These are phyloP conservation scores for Chionoecetes opilio DNA, from an alignment of 1,140 invertebrate genomes.

Conservation along the genomic window DNA sequence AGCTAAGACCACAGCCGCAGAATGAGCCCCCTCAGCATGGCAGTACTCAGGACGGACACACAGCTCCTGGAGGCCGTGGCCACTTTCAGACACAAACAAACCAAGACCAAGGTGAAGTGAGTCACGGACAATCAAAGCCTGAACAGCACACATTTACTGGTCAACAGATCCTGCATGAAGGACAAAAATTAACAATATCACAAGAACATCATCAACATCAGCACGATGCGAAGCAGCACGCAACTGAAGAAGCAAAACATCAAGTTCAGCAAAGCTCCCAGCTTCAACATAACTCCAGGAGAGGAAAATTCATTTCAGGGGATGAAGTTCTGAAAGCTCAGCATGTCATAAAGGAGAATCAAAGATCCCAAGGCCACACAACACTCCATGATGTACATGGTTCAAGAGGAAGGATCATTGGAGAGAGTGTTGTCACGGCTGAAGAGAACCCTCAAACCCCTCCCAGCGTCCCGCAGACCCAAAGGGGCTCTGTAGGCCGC, in stretches of 20 bases:
- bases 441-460: not conserved
- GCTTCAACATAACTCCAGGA: not conserved
- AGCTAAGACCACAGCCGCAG: no score
- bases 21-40: no score
- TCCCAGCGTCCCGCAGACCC: no score
- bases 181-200: not conserved
- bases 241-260: not conserved
- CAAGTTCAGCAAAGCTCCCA: not conserved
- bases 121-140: not conserved
- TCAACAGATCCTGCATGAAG: not conserved
- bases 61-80: not conserved
- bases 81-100: not conserved
- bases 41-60: not conserved
- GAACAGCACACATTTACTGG: not conserved
- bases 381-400: not conserved
- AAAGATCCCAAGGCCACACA: not conserved
- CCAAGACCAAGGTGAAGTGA: not conserved
- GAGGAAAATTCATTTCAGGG: constrained; percentile 33
- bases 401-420: not conserved
- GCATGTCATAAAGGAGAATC: not conserved
- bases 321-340: not conserved
- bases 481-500: not conserved
- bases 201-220: not conserved
- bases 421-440: not conserved
- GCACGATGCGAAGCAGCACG: not conserved